phyloP scores from a whole-genome alignment of 2,113 vertebrate species.

The Alectura lathami region DNA sequence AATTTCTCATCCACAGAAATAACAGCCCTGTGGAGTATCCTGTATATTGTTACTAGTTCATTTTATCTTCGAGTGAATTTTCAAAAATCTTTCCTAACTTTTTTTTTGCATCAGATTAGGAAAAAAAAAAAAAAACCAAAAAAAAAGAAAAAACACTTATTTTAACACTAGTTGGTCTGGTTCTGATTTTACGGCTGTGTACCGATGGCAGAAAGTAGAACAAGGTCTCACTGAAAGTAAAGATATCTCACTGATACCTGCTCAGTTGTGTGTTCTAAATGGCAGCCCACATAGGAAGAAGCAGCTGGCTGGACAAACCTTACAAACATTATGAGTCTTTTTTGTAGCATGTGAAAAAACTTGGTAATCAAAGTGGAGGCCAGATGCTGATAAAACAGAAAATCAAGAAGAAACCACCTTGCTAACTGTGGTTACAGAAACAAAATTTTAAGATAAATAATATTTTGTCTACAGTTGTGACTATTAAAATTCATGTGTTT shows the following conservation, averaged over 20 bases:
- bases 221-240: not conserved
- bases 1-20: not conserved
- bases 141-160: fast-evolving
- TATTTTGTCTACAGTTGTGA: not conserved
- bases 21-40: not conserved
- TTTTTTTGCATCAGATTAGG: not conserved
- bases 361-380: not conserved
- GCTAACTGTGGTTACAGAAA: not conserved
- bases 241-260: not conserved
- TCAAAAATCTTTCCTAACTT: not conserved
- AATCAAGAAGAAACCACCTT: not conserved
- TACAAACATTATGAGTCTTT: not conserved
- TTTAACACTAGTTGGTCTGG: fast-evolving
- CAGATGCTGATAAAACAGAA: not conserved
- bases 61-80: not conserved
- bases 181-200: not conserved
- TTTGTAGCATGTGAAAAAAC: not conserved
- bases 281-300: not conserved
- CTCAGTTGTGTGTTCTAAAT: not conserved
- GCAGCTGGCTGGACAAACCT: not conserved
- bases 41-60: not conserved
- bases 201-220: not conserved
- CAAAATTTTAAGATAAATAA: not conserved
- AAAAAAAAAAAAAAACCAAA: not conserved
- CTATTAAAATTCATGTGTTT: not conserved